Conservation (phyloP, 2,797 vertebrate species). For the Leptodactylus fallax region DNA sequence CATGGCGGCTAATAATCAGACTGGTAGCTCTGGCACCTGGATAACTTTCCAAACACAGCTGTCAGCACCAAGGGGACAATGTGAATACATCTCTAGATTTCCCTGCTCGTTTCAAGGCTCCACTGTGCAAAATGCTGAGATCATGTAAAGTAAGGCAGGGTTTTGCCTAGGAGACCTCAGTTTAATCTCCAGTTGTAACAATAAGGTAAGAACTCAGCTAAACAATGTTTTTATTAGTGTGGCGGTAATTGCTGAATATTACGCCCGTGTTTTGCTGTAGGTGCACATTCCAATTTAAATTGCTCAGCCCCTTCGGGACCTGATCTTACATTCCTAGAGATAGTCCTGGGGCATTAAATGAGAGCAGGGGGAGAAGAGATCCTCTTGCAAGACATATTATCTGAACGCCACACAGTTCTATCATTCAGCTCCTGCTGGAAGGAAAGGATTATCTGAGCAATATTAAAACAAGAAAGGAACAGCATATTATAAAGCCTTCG, state of each 20-base stretch:
- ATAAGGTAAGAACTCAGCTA: constrained; percentile 50
- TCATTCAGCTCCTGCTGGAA: constrained; percentile 16
- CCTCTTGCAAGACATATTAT: constrained; percentile 36
- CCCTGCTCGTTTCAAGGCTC: constrained; percentile 49
- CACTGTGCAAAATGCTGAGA: constrained; percentile 52
- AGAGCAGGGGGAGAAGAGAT: constrained; percentile 16
- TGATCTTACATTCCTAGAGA: constrained; percentile 56
- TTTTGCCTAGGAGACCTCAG: constrained; percentile 48
- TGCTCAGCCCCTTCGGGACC: constrained; percentile 58
- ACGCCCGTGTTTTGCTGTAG: constrained; percentile 56
- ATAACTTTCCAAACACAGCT: constrained; percentile 48
- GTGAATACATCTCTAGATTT: constrained; percentile 49
- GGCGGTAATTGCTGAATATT: constrained; percentile 53
- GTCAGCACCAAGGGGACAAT: constrained; percentile 59
- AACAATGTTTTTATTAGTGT: constrained; percentile 62
- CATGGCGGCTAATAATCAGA: constrained; percentile 56
- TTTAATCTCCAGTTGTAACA: constrained; percentile 43
- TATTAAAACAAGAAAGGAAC: constrained; percentile 34
- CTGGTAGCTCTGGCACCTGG: constrained; percentile 42
- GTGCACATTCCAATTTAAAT: constrained; percentile 61
- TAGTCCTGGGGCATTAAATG: constrained; percentile 43
- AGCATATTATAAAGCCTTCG: constrained; percentile 1
- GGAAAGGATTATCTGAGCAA: constrained; percentile 31
- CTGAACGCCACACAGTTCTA: constrained; percentile 31
- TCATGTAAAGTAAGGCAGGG: constrained; percentile 38